Evolutionary conservation across 2,888 invertebrate genomes (phyloP).

Genomic region (Antheraea assamensis): DNA sequence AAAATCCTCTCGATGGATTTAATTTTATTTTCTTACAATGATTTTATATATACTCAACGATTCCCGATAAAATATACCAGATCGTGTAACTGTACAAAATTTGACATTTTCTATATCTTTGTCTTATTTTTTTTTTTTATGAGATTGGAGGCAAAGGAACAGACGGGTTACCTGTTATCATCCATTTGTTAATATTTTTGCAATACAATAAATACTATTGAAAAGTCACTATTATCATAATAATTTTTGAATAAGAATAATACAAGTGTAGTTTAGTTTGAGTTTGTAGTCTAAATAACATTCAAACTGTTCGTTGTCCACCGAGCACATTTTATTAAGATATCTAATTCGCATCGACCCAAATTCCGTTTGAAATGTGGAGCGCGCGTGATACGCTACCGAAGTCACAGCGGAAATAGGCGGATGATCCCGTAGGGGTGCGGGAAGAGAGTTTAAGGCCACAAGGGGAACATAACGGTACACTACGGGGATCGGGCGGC

Average conservation of each 20-base stretch:
- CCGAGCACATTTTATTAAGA: constrained; percentile 58
- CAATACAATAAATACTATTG: no score
- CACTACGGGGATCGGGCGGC: constrained; percentile 34
- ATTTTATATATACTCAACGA: background rate
- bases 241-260: no score
- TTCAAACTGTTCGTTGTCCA: constrained; percentile 34
- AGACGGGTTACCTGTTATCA: no score
- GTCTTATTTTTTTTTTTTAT: no score
- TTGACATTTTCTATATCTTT: no score
- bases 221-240: no score
- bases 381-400: constrained; percentile 46
- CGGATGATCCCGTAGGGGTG: constrained; percentile 59
- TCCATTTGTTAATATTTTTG: no score
- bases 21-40: no score
- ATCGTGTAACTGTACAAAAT: background rate
- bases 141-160: no score
- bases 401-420: constrained; percentile 54
- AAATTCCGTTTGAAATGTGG: constrained; percentile 65
- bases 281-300: background rate
- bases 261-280: background rate
- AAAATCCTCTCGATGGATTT: no score
- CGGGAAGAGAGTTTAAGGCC: constrained; percentile 55
- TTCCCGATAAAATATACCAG: background rate
- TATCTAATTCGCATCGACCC: constrained; percentile 71
- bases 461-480: constrained; percentile 46